These are phyloP conservation scores for Eumaeus atala DNA, from an alignment of 1,140 invertebrate species.

Conservation along the genomic window DNA sequence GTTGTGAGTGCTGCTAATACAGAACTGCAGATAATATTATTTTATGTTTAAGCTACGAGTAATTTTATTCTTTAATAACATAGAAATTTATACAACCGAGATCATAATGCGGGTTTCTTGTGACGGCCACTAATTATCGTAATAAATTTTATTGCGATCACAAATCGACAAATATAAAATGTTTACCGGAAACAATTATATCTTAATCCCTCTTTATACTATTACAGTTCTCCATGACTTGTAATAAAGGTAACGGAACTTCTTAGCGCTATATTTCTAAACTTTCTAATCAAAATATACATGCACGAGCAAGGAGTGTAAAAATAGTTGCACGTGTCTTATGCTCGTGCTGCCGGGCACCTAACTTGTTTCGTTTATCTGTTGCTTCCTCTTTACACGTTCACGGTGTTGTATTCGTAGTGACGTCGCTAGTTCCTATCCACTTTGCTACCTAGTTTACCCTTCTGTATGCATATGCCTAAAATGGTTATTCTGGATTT, in stretches of 20 bases:
- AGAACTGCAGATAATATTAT: conserved; percentile 41
- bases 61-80: conserved; percentile 17
- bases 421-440: no score
- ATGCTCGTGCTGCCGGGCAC: conserved; percentile 30
- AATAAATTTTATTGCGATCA: conserved; percentile 13
- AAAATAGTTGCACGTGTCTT: conserved; percentile 48
- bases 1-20: conserved; percentile 41
- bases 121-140: conserved; percentile 4
- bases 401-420: neutral
- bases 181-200: conserved; percentile 4
- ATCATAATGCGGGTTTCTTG: conserved; percentile 21
- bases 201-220: conserved; percentile 3
- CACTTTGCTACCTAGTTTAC: no score
- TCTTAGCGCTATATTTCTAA: conserved; percentile 20
- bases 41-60: conserved; percentile 27
- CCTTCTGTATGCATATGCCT: no score
- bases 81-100: conserved; percentile 18
- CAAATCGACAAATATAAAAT: neutral
- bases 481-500: no score
- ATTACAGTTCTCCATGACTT: neutral
- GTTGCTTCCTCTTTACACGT: conserved; percentile 15
- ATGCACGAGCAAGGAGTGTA: conserved; percentile 21
- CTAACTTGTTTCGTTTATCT: conserved; percentile 33
- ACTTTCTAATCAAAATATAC: conserved; percentile 8
- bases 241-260: conserved; percentile 24